These are phyloP conservation scores for Pammene fasciana DNA, from an alignment of 2,888 invertebrate genomes.

Conservation along the genomic window DNA sequence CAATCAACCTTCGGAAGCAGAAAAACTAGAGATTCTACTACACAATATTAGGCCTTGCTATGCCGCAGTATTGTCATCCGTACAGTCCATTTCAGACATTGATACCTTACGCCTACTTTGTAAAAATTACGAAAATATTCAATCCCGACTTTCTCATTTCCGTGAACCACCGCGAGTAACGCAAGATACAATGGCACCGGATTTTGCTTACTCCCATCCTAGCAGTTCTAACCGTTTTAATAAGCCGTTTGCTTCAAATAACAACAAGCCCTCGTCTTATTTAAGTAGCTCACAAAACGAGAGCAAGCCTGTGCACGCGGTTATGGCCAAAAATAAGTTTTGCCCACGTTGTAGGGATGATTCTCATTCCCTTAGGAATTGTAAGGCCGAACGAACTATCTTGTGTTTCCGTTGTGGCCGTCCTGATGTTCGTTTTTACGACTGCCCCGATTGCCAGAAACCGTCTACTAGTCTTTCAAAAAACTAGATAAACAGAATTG, in stretches of 20 bases:
- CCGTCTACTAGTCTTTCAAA: too few species aligned
- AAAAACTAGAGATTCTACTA: neutral
- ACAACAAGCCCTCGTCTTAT: neutral
- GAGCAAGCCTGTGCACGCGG: neutral
- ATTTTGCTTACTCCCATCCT: neutral
- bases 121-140: slow-evolving; percentile 4
- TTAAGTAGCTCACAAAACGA: neutral
- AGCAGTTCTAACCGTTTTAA: neutral
- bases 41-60: neutral
- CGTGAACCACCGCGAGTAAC: slow-evolving; percentile 5
- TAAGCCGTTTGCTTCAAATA: neutral
- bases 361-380: too few species aligned
- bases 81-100: neutral
- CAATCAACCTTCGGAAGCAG: neutral
- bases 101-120: neutral
- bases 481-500: too few species aligned
- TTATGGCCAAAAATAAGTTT: neutral
- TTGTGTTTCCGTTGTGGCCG: too few species aligned
- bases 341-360: too few species aligned
- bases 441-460: too few species aligned
- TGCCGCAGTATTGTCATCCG: neutral
- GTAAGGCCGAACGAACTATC: too few species aligned
- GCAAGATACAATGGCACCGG: neutral
- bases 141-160: neutral
- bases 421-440: too few species aligned